Conservation (phyloP, 2,113 vertebrate species). For the Paramormyrops kingsleyae region DNA sequence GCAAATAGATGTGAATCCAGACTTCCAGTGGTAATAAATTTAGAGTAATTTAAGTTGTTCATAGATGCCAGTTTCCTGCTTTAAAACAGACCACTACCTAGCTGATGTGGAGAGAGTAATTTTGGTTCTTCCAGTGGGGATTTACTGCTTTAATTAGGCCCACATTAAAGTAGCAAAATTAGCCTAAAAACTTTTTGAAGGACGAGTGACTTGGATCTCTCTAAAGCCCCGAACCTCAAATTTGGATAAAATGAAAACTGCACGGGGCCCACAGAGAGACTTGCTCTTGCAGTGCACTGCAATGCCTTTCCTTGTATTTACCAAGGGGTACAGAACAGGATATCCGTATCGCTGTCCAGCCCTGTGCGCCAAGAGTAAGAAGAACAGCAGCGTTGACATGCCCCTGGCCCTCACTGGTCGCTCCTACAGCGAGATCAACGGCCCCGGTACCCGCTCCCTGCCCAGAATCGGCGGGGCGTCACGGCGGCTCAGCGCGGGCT, state of each 20-base stretch:
- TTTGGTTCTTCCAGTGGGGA: not conserved
- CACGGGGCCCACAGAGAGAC: not conserved
- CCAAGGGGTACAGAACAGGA: slow-evolving; percentile 91
- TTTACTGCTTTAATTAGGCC: not conserved
- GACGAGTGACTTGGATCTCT: not conserved
- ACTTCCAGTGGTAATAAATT: not conserved
- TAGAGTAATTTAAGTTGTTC: not conserved
- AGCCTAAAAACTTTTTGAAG: not conserved
- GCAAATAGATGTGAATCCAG: not conserved
- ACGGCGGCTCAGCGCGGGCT: slow-evolving; percentile 83
- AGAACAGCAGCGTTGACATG: slow-evolving; percentile 85
- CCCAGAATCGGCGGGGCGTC: slow-evolving; percentile 95
- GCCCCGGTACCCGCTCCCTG: slow-evolving; percentile 89
- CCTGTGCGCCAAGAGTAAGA: slow-evolving; percentile 90
- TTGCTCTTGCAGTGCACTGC: not conserved
- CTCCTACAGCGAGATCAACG: slow-evolving; percentile 83
- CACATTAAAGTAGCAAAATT: not conserved
- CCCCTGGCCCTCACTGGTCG: slow-evolving; percentile 79
- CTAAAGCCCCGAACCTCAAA: not conserved
- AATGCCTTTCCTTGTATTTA: not conserved
- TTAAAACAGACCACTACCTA: not conserved
- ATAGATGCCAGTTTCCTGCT: not conserved
- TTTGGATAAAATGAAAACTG: not conserved
- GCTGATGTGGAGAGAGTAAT: not conserved
- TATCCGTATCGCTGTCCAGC: slow-evolving; percentile 94